Percentiles rank a stretch among this genome's conserved stretches.
Conservation (phyloP, 1,140 invertebrate species). For the Triops longicaudatus region DNA sequence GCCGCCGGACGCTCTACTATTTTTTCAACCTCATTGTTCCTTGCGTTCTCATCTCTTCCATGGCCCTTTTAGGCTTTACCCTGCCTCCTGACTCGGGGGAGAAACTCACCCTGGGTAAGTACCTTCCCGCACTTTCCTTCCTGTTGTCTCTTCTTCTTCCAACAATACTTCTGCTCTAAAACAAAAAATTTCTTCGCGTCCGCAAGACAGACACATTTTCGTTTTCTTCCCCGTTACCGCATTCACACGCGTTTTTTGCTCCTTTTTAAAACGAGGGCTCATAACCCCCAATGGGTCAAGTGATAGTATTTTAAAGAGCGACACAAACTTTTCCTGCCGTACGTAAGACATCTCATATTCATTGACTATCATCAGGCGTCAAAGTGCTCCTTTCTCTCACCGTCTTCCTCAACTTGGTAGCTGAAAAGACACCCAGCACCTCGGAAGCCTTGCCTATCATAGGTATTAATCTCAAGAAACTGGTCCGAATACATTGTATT, state of each 20-base stretch:
- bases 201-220: too few relatives aligned
- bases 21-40: constrained; percentile 99
- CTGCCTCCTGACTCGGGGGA: constrained; percentile 96
- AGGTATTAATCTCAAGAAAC: constrained; percentile 38
- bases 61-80: constrained; percentile 95
- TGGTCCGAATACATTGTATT: background rate
- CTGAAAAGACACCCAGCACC: constrained; percentile 54
- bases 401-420: constrained; percentile 60
- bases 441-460: constrained; percentile 56
- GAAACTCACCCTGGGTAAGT: constrained; percentile 91
- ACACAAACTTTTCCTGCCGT: background rate
- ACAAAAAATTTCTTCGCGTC: too few relatives aligned
- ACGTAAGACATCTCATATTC: background rate
- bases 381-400: constrained; percentile 62
- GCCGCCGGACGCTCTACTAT: constrained; percentile 93
- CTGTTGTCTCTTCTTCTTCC: background rate
- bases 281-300: too few relatives aligned
- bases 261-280: too few relatives aligned
- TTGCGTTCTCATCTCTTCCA: constrained; percentile 94
- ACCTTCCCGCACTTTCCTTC: background rate
- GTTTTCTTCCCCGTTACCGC: too few relatives aligned
- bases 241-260: too few relatives aligned
- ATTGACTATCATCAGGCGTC: constrained; percentile 45
- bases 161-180: background rate
- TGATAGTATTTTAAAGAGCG: too few relatives aligned